Base-by-base conservation (phyloP, 2,797 vertebrate genomes). In the Notolabrus celidotus region DNA sequence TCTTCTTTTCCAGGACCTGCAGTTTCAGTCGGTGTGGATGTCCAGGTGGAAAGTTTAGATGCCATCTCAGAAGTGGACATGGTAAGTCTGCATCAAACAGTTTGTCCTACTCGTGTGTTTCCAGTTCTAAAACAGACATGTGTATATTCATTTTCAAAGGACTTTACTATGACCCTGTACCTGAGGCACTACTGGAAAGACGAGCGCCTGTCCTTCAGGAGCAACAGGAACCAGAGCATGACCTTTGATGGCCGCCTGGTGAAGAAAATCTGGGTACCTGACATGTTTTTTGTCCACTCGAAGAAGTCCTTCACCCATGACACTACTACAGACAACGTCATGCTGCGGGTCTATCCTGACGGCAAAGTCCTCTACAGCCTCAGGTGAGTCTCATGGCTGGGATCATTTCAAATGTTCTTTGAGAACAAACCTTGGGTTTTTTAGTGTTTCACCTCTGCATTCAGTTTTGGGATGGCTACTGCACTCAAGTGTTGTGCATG, bases 31-130 rank as follows among this genome's bases (percentile, higher is more conserved):
- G 97, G 97, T 0, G 96, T 98, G 23, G 97, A 97, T 43, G 96
- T 97, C 47, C 96, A 98, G 87, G 96, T 98, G 61, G 97, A 98
- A 86, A 98, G 97, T 82, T 79, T 98, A 87, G 96, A 97, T 80
- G 96, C 96, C 52, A 98, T 98, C 89, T 98, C 97, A 52, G 97
- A 98, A 74, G 97, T 98, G 1, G 97, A 98, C 77, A 98, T 98
- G 97, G 96, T 97, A 90, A 80, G 82, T 78, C 10, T 34, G 50
- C 7, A 23, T 4, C 61, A 38, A n/a, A 20, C 12, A 23, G 4
- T 15, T 14, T 46, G 12, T 20, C n/a, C n/a, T 3, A 33, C 42
- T 4, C 1, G 6, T 45, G 39, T 20, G 16, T 9, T 34, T 12
- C 17, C 29, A 31, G 22, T 3, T 4, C 10, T 51, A 4, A 52